These are phyloP conservation scores for Enoplolaimus lenunculus DNA, from an alignment of 2,888 invertebrate species.

Conservation along the genomic window DNA sequence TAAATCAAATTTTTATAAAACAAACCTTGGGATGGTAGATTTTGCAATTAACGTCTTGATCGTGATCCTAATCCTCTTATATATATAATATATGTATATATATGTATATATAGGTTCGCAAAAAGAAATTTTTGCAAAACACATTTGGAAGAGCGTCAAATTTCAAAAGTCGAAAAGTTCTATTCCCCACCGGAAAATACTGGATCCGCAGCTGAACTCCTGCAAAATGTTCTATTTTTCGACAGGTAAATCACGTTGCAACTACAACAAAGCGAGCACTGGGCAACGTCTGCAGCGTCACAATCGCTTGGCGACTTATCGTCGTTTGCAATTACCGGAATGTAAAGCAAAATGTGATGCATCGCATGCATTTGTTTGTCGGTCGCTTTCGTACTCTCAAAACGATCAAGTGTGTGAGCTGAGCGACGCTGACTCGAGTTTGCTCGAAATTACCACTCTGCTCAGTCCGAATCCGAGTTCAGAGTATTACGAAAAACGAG, in stretches of 20 bases:
- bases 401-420: neutral
- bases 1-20: too few species aligned
- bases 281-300: neutral
- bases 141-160: too few species aligned
- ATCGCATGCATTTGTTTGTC: neutral
- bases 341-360: neutral
- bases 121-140: too few species aligned
- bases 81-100: too few species aligned
- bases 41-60: too few species aligned
- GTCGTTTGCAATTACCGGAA: neutral
- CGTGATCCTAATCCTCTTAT: too few species aligned
- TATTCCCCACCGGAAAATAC: too few species aligned
- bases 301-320: neutral
- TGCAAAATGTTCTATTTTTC: too few species aligned
- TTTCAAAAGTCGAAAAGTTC: too few species aligned
- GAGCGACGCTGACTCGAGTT: neutral
- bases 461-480: neutral
- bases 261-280: neutral
- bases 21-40: too few species aligned
- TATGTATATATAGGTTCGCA: too few species aligned
- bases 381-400: neutral
- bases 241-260: slow-evolving; percentile 5
- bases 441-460: neutral
- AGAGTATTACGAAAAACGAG: neutral
- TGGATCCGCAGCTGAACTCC: too few species aligned